Conservation (phyloP, 2,797 vertebrate genomes). For the Sarcophilus harrisii region DNA sequence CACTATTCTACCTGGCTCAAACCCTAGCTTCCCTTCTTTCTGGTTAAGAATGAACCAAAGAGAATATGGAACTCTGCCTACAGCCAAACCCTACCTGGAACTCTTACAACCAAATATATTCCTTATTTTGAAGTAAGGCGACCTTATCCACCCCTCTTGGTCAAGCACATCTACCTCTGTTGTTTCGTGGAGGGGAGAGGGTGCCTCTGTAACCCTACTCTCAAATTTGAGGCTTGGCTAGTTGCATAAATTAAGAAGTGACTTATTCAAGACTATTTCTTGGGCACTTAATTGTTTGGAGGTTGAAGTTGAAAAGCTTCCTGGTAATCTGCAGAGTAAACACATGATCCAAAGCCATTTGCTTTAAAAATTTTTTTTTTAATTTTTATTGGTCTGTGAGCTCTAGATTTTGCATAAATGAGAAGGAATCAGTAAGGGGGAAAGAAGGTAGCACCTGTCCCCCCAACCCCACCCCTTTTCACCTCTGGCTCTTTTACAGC, state of each 20-base stretch:
- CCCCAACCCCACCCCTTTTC: slow-evolving; percentile 1
- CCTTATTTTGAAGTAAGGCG: background rate
- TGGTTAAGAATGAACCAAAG: background rate
- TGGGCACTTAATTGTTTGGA: background rate
- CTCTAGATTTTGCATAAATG: slow-evolving; percentile 43
- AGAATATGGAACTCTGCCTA: background rate
- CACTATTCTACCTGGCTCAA: background rate
- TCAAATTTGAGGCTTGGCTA: background rate
- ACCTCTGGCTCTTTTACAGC: slow-evolving; percentile 13
- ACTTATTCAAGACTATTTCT: background rate
- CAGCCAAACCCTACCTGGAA: background rate
- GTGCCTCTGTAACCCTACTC: background rate
- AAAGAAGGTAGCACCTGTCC: slow-evolving; percentile 15
- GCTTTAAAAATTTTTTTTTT: slow-evolving; percentile 4
- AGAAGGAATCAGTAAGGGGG: background rate
- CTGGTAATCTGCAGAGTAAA: background rate
- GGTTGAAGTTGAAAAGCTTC: slow-evolving; percentile 5
- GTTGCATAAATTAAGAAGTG: background rate
- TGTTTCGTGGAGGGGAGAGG: background rate
- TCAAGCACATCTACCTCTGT: background rate
- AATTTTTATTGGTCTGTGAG: slow-evolving; percentile 33
- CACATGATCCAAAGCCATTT: background rate
- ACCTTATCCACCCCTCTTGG: background rate
- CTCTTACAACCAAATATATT: slow-evolving; percentile 26
- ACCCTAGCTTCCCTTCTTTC: background rate